Evolutionary conservation across 2,797 vertebrate species (phyloP).

Genomic region (Sternarchorhynchus goeldii): DNA sequence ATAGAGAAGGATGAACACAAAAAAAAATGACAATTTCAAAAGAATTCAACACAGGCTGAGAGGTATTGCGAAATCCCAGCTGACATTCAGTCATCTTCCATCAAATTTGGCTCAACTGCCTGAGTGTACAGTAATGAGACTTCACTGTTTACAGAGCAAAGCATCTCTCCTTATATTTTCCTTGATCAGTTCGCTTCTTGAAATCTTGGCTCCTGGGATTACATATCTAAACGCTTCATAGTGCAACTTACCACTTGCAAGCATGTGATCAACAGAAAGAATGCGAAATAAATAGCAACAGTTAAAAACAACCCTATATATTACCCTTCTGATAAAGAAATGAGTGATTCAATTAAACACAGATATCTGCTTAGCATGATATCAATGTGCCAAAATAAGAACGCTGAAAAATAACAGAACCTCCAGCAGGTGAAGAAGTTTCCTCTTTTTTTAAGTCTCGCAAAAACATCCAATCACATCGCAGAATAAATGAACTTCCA

Average conservation of each 20-base stretch:
- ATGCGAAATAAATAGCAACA: slow-evolving; percentile 39
- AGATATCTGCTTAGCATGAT: background rate
- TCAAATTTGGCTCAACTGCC: too few species aligned
- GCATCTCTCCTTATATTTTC: too few species aligned
- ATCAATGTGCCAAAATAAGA: slow-evolving; percentile 23
- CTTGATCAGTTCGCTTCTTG: slow-evolving; percentile 7
- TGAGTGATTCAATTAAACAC: background rate
- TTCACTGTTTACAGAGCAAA: too few species aligned
- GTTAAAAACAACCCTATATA: slow-evolving; percentile 50
- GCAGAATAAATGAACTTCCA: background rate
- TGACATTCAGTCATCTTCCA: too few species aligned
- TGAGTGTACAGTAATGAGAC: too few species aligned
- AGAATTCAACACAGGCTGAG: too few species aligned
- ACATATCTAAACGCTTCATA: slow-evolving; percentile 25
- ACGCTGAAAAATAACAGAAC: slow-evolving; percentile 1
- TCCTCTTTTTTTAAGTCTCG: slow-evolving; percentile 1
- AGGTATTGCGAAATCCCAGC: too few species aligned
- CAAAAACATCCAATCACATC: background rate
- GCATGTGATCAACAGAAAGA: slow-evolving; percentile 51
- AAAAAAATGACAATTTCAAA: too few species aligned
- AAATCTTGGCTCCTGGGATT: slow-evolving; percentile 29
- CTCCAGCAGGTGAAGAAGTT: background rate
- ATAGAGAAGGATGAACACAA: too few species aligned
- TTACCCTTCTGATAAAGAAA: slow-evolving; percentile 49
- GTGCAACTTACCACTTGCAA: slow-evolving; percentile 58